Conservation (phyloP, 2,113 vertebrate species). For the Platysteira castanea region DNA sequence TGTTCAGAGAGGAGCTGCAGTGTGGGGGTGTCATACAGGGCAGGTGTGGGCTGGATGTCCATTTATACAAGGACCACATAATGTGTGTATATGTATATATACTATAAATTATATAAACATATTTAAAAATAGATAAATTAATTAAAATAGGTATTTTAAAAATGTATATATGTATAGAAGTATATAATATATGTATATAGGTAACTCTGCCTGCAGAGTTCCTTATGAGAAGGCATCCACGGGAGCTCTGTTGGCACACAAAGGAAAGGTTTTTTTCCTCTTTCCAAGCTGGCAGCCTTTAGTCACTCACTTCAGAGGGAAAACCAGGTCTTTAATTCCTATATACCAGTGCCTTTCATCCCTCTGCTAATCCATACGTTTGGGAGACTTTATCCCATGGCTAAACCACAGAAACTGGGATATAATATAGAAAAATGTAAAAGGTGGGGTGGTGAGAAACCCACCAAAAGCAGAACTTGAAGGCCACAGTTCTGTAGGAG, state of each 20-base stretch:
- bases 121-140: too few relatives aligned
- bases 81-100: neutral
- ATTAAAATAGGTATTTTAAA: neutral
- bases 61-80: neutral
- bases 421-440: neutral
- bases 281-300: neutral
- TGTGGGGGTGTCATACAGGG: rapidly evolving
- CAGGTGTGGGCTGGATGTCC: neutral
- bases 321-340: neutral
- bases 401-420: neutral
- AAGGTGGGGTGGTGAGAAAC: neutral
- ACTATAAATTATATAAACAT: neutral
- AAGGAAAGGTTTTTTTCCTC: neutral
- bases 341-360: neutral
- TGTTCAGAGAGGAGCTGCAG: neutral
- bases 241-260: neutral
- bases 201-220: neutral
- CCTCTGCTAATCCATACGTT: neutral
- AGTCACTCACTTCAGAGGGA: neutral
- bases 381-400: neutral
- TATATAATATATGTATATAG: too few relatives aligned
- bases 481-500: neutral
- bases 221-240: neutral
- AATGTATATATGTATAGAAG: neutral
- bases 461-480: neutral